Base-by-base conservation (phyloP, 1,140 invertebrate species). In the Lasaia peninsularis region DNA sequence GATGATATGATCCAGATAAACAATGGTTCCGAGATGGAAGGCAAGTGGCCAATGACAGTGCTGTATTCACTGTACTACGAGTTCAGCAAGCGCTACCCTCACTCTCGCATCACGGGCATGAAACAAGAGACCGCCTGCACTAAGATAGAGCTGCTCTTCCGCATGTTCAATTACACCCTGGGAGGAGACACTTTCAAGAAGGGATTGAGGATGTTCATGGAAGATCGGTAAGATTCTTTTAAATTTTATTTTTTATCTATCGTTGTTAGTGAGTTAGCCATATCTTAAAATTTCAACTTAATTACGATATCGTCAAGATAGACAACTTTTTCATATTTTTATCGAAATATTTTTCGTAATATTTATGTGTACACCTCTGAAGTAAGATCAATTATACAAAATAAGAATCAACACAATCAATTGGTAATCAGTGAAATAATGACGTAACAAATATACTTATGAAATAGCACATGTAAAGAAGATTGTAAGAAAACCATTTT, bases 141-240 rank as follows among this genome's bases (percentile, higher is more conserved):
- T 7, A 94, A 94, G 84, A 93, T 95, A n/a, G 96, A 96, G 60
- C 90, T 97, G n/a, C 90, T 98, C 8, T 95, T 99, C 70, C 90
- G 97, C 35, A 99, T 99, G 97, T 93, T 99, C 75, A 95, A 96
- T 69, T 94, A 95, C 67, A 97, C 96, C 3, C 88, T 99, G 6
- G 95, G 96, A 3, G 92, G 93, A 49, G 85, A 92, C 3, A 94
- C 94, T 0, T 98, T 99, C 80, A 93, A 91, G 65, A 91, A 91
- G 62, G 96, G 94, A 10, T 73, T 98, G 33, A 91, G 92, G 60
- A 92, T 90, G 60, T 95, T 96, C 70, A 90, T 96, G 63, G 80
- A 91, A 12, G 85, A 92, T 53, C 91, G 89, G 92, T 92, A 86
- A 80, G 60, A 75, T 60, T 28, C 20, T 9, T 14, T 2, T 24